phyloP scores from a whole-genome alignment of 2,797 vertebrate species.

The Paedocypris micromegethes region DNA sequence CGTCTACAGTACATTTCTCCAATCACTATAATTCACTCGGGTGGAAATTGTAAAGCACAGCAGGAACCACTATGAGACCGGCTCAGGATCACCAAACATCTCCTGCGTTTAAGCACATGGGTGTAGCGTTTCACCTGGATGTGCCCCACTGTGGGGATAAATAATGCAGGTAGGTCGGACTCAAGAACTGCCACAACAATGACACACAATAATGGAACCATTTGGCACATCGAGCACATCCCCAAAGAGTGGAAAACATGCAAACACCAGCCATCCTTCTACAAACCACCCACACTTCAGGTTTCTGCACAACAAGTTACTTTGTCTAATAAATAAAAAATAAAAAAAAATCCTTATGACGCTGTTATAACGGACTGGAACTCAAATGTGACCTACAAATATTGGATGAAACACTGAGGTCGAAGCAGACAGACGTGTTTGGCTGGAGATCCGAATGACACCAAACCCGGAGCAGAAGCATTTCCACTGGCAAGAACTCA shows the following conservation, averaged over 20 bases:
- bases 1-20: no score
- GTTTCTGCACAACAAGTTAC: conserved; percentile 16
- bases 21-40: no score
- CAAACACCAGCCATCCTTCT: background rate
- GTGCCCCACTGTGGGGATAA: conserved; percentile 25
- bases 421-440: conserved; percentile 23
- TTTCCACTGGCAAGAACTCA: conserved; percentile 28
- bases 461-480: conserved; percentile 11
- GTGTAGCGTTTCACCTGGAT: conserved; percentile 40
- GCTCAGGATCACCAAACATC: conserved; percentile 6
- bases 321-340: no score
- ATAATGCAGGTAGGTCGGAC: conserved; percentile 40
- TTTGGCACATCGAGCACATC: conserved; percentile 12
- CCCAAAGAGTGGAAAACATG: background rate
- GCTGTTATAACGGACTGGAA: no score
- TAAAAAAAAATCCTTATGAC: no score
- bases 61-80: background rate
- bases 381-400: background rate
- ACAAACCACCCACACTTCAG: background rate
- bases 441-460: conserved; percentile 10
- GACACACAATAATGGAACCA: conserved; percentile 14
- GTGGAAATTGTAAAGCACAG: background rate
- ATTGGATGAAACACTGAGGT: background rate
- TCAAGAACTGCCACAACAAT: conserved; percentile 35
- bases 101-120: conserved; percentile 25